phyloP scores from a whole-genome alignment of 2,888 invertebrate genomes.

The Lysandra bellargus region DNA sequence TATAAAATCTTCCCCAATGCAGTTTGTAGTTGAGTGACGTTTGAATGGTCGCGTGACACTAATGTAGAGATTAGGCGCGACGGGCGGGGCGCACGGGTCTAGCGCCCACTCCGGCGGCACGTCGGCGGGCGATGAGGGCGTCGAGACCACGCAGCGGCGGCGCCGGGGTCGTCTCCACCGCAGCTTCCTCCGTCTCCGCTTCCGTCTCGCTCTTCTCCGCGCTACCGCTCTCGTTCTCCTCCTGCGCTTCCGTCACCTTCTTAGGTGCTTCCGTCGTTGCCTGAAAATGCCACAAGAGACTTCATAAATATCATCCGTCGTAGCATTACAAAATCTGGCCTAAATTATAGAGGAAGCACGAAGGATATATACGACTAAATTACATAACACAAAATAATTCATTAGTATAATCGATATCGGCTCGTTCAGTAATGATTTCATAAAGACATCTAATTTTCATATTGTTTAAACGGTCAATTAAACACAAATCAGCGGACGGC shows the following conservation, averaged over 20 bases:
- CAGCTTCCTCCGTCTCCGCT: slow-evolving; percentile 56
- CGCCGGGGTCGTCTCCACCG: slow-evolving; percentile 74
- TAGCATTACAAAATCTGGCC: background rate
- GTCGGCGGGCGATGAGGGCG: slow-evolving; percentile 85
- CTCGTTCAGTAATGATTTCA: background rate
- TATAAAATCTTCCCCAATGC: background rate
- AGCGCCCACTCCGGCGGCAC: slow-evolving; percentile 71
- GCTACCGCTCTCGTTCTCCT: slow-evolving; percentile 71
- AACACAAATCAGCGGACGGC: slow-evolving; percentile 10
- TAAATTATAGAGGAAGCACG: background rate
- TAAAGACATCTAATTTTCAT: slow-evolving; percentile 3
- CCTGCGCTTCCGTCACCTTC: slow-evolving; percentile 61
- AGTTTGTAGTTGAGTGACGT: slow-evolving; percentile 29
- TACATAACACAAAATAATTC: background rate
- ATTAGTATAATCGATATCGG: background rate
- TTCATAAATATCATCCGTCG: background rate
- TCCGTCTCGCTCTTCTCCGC: slow-evolving; percentile 66
- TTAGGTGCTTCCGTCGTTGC: slow-evolving; percentile 68
- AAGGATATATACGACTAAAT: background rate
- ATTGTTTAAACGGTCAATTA: background rate
- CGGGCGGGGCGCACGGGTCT: slow-evolving; percentile 60
- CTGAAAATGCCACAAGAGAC: slow-evolving; percentile 44
- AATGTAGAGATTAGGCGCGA: slow-evolving; percentile 59
- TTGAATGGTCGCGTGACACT: slow-evolving; percentile 53
- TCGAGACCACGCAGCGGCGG: slow-evolving; percentile 83